These are phyloP conservation scores for Lucifuga dentata DNA, from an alignment of 2,113 vertebrate species.

Conservation along the genomic window DNA sequence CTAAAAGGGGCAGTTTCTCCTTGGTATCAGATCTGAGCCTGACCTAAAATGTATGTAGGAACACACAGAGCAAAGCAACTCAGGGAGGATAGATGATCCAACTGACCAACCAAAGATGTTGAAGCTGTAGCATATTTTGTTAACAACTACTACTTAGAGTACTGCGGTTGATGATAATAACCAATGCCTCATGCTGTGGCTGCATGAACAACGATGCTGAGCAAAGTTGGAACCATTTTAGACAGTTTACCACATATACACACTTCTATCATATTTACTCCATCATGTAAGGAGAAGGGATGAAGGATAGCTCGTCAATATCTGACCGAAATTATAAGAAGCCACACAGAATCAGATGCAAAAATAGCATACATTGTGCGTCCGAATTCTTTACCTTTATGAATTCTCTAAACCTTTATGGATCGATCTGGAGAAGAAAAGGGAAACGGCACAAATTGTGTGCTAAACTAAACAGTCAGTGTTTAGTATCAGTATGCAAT, in stretches of 20 bases:
- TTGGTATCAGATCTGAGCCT: constrained; percentile 32
- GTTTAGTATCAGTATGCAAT: background rate
- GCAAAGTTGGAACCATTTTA: background rate
- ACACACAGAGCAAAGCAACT: constrained; percentile 36
- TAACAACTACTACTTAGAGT: background rate
- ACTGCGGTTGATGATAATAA: background rate
- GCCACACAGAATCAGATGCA: too few species aligned
- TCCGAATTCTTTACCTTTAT: too few species aligned
- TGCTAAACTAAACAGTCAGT: too few species aligned
- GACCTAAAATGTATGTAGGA: constrained; percentile 26
- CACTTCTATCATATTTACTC: background rate
- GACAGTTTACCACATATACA: background rate
- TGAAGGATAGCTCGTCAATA: too few species aligned
- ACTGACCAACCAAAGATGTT: constrained; percentile 14
- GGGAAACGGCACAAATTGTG: too few species aligned
- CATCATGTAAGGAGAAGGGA: background rate
- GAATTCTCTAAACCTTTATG: too few species aligned
- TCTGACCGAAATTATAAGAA: too few species aligned
- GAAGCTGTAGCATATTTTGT: background rate
- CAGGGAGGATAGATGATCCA: constrained; percentile 14
- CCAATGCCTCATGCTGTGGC: background rate
- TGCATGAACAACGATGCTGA: background rate
- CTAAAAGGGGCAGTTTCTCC: constrained; percentile 35
- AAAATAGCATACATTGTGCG: too few species aligned
- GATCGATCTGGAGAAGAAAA: too few species aligned